phyloP scores from a whole-genome alignment of 1,140 invertebrate species.

The Gonioctena quinquepunctata region DNA sequence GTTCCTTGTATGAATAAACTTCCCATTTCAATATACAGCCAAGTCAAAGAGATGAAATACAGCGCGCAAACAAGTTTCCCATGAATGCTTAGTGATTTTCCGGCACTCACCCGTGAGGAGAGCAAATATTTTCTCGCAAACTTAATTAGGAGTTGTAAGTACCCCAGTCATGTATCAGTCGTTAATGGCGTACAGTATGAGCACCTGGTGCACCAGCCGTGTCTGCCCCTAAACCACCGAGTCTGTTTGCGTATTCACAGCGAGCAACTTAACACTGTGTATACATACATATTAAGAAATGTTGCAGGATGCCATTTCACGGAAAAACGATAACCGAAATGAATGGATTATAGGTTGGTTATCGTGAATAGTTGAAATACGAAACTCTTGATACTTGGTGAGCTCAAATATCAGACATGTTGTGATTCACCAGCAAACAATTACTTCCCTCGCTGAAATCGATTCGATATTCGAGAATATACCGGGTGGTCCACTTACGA shows the following conservation, averaged over 20 bases:
- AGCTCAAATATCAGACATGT: no score
- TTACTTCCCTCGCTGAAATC: no score
- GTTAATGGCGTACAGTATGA: conserved; percentile 8
- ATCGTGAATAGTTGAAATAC: no score
- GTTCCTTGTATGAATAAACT: no score
- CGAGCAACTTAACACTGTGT: conserved; percentile 3
- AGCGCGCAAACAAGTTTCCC: background rate
- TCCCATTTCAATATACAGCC: no score
- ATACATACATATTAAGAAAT: conserved; percentile 3
- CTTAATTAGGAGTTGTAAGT: conserved; percentile 15
- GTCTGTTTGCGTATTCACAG: conserved; percentile 7
- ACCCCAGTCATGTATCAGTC: conserved; percentile 7
- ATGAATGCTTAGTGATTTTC: background rate
- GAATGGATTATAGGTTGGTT: no score
- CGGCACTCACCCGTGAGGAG: background rate
- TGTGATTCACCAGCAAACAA: no score
- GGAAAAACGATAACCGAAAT: background rate
- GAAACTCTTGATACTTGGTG: no score
- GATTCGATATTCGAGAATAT: no score
- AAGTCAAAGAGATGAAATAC: no score
- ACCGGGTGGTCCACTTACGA: no score
- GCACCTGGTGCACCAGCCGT: conserved; percentile 10
- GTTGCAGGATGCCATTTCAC: background rate
- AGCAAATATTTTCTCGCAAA: conserved; percentile 17
- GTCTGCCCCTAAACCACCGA: background rate